phyloP scores from a whole-genome alignment of 1,140 invertebrate genomes.

The Argopecten irradians region DNA sequence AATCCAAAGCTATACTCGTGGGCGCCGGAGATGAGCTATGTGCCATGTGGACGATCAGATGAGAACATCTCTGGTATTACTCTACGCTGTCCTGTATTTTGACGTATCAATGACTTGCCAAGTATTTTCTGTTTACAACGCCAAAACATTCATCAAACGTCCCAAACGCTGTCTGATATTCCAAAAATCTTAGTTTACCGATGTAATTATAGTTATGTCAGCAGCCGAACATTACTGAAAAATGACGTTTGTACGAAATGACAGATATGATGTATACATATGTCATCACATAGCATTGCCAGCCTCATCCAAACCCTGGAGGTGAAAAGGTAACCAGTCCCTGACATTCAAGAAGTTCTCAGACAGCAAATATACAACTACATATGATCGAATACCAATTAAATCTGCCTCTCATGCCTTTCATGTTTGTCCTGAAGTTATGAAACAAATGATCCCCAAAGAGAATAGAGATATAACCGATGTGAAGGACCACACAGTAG shows the following conservation, averaged over 20 bases:
- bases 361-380: not conserved
- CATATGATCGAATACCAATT: not conserved
- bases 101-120: slow-evolving; percentile 3
- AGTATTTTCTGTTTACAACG: not conserved
- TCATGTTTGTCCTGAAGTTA: not conserved
- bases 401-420: not conserved
- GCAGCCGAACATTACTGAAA: not conserved
- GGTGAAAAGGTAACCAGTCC: not conserved
- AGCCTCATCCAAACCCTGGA: too few relatives aligned
- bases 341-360: not conserved
- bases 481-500: too few relatives aligned
- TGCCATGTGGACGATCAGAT: not conserved
- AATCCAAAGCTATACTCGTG: not conserved
- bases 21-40: not conserved
- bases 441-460: too few relatives aligned
- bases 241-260: not conserved
- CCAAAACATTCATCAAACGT: not conserved
- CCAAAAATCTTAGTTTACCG: not conserved
- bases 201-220: not conserved
- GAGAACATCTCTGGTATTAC: not conserved
- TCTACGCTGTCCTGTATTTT: not conserved
- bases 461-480: too few relatives aligned
- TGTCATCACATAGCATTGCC: not conserved
- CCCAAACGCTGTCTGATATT: not conserved
- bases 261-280: not conserved